A percentile compares a stretch with the other conserved stretches of the same genome.
These are phyloP conservation scores for Cabera pusaria DNA, from an alignment of 2,888 invertebrate genomes.

Conservation along the genomic window DNA sequence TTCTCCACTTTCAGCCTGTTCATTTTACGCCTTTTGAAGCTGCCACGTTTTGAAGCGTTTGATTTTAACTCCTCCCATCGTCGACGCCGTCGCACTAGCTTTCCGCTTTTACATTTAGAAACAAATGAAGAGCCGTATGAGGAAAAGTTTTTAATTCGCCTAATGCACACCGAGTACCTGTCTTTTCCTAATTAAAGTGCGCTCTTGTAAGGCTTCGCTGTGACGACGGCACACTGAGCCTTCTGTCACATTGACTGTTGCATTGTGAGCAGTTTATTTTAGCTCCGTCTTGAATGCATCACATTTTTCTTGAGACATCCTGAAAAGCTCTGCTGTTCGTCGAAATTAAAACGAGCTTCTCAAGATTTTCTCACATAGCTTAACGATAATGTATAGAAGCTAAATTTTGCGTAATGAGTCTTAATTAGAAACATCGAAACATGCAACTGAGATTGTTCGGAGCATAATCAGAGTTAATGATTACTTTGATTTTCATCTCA, in stretches of 20 bases:
- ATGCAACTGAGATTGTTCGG: conserved; percentile 44
- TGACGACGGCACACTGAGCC: conserved; percentile 45
- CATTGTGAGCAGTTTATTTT: conserved; percentile 71
- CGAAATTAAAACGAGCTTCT: conserved; percentile 24
- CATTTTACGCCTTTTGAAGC: conserved; percentile 72
- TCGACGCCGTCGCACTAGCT: conserved; percentile 32
- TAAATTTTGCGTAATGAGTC: conserved; percentile 13
- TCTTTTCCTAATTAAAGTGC: conserved; percentile 70
- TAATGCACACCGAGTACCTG: conserved; percentile 73
- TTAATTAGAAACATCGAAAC: conserved; percentile 30
- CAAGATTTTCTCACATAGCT: not conserved
- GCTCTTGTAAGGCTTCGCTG: conserved; percentile 62
- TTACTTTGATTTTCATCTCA: conserved; percentile 77
- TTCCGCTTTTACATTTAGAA: conserved; percentile 58
- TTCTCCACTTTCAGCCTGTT: conserved; percentile 66
- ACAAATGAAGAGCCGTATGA: conserved; percentile 67
- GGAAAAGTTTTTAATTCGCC: conserved; percentile 79
- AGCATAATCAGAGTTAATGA: conserved; percentile 72
- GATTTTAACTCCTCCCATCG: conserved; percentile 65
- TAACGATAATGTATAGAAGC: not conserved
- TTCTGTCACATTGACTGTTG: conserved; percentile 70
- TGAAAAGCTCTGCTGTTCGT: conserved; percentile 38
- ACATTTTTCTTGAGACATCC: conserved; percentile 45
- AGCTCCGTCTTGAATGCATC: conserved; percentile 57
- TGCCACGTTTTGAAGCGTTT: conserved; percentile 66